Conservation (phyloP, 2,797 vertebrate genomes). For the Cynodonichthys magdalenae region DNA sequence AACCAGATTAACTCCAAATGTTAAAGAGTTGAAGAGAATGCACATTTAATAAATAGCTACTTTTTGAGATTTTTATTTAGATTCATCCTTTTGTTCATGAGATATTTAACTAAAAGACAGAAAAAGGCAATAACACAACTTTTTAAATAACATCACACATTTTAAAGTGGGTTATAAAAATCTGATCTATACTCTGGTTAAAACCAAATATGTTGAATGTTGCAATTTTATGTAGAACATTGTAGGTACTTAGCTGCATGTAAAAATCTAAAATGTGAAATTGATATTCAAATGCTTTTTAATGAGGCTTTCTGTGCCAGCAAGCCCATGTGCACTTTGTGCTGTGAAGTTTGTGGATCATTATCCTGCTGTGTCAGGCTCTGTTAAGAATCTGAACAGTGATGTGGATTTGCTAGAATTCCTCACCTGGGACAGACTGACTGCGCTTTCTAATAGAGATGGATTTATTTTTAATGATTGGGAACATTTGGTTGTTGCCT, state of each 20-base stretch:
- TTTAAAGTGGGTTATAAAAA: neutral
- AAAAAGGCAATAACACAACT: too few relatives aligned
- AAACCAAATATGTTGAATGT: neutral
- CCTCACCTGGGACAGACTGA: slow-evolving; percentile 64
- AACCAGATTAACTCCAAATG: too few relatives aligned
- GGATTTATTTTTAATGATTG: slow-evolving; percentile 80
- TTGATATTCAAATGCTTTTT: slow-evolving; percentile 59
- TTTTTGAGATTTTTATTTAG: too few relatives aligned
- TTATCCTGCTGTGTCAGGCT: slow-evolving; percentile 70
- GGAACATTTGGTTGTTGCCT: slow-evolving; percentile 51
- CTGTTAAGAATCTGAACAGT: slow-evolving; percentile 59
- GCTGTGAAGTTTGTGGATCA: slow-evolving; percentile 68
- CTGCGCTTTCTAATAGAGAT: slow-evolving; percentile 78
- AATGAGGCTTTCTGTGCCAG: slow-evolving; percentile 66
- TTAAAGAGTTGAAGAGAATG: too few relatives aligned
- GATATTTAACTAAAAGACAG: too few relatives aligned
- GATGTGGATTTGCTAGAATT: slow-evolving; percentile 45
- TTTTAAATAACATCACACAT: too few relatives aligned
- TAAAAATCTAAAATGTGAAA: neutral
- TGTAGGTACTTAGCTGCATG: slow-evolving; percentile 22
- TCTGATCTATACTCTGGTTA: neutral
- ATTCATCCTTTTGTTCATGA: too few relatives aligned
- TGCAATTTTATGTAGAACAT: slow-evolving; percentile 8
- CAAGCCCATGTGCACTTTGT: slow-evolving; percentile 70
- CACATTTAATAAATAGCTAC: too few relatives aligned